phyloP scores from a whole-genome alignment of 2,888 invertebrate species.

The Heteromyza rotundicornis region DNA sequence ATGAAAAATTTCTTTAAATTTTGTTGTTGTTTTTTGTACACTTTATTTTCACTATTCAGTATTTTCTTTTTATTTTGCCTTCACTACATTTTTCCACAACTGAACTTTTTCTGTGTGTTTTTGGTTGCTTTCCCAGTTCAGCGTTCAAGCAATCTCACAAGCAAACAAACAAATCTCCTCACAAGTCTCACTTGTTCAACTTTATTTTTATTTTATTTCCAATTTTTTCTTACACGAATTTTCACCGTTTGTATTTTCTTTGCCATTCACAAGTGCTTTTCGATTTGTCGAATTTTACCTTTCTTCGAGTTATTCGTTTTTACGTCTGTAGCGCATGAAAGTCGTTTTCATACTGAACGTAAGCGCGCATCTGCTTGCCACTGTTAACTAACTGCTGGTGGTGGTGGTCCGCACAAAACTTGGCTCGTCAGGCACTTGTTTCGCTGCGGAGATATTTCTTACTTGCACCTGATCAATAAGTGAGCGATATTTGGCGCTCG shows the following conservation, averaged over 20 bases:
- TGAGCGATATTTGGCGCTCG: neutral
- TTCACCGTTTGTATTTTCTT: neutral
- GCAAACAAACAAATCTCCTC: too few relatives aligned
- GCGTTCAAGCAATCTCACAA: too few relatives aligned
- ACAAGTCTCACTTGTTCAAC: too few relatives aligned
- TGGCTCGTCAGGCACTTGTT: slow-evolving; percentile 33
- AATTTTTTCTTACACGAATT: too few relatives aligned
- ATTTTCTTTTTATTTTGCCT: too few relatives aligned
- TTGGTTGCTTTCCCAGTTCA: too few relatives aligned
- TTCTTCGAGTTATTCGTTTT: slow-evolving; percentile 5
- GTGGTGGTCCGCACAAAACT: neutral
- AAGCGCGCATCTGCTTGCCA: slow-evolving; percentile 10
- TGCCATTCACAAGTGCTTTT: slow-evolving; percentile 21
- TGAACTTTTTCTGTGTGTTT: too few relatives aligned
- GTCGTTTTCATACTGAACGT: slow-evolving; percentile 49
- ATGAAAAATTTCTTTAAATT: too few relatives aligned
- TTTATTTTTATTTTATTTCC: too few relatives aligned
- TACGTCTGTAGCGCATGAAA: slow-evolving; percentile 52
- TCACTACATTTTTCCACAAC: too few relatives aligned
- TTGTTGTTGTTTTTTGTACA: too few relatives aligned
- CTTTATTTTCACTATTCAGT: too few relatives aligned
- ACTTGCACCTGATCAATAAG: neutral
- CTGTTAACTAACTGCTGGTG: slow-evolving; percentile 8
- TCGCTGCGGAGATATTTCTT: slow-evolving; percentile 1
- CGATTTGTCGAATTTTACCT: slow-evolving; percentile 34